Evolutionary conservation across 2,888 invertebrate species (phyloP).

Genomic region (Argynnis bischoffii): DNA sequence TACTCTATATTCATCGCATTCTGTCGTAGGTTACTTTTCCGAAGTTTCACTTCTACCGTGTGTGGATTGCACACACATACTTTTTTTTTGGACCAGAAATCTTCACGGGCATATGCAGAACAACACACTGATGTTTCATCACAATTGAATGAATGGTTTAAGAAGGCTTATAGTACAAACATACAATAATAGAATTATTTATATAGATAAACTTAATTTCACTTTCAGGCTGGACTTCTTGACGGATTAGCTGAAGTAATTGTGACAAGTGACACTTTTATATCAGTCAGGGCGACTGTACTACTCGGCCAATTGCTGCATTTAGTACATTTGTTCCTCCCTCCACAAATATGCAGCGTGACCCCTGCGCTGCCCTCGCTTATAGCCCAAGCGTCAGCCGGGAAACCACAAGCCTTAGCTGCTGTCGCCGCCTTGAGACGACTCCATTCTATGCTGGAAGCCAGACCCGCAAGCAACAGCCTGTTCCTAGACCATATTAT

Average conservation of each 20-base stretch:
- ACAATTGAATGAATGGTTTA: no score
- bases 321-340: conserved; percentile 92
- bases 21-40: no score
- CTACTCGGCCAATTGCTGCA: conserved; percentile 94
- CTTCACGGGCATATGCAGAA: no score
- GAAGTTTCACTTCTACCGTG: no score
- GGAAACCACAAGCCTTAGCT: conserved; percentile 90
- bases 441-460: conserved; percentile 90
- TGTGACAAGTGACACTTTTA: conserved; percentile 92
- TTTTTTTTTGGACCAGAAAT: no score
- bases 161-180: no score
- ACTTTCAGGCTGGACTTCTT: conserved; percentile 86
- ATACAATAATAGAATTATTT: no score
- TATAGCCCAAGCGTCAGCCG: conserved; percentile 89
- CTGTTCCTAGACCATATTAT: conserved; percentile 91
- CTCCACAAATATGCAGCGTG: conserved; percentile 92
- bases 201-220: not conserved
- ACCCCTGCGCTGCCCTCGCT: conserved; percentile 92
- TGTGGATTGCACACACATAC: no score
- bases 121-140: no score
- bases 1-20: no score
- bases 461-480: conserved; percentile 91
- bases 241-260: conserved; percentile 96
- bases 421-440: conserved; percentile 91
- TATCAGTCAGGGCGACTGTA: conserved; percentile 95